Evolutionary conservation across 2,888 invertebrate genomes (phyloP).

Genomic region (Chaitophorus viminalis): DNA sequence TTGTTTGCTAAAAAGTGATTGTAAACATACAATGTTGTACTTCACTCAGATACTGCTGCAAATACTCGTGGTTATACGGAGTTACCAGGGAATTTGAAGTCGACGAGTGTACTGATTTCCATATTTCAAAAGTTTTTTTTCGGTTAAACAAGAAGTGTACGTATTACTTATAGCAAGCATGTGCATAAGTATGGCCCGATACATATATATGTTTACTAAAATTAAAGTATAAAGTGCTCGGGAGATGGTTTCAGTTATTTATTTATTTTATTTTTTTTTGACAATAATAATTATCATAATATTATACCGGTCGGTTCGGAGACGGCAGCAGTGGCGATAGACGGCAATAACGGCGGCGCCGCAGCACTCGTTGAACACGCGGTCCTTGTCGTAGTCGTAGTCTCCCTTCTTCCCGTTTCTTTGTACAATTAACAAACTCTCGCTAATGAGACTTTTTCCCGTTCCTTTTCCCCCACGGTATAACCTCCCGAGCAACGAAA

Average conservation of each 20-base stretch:
- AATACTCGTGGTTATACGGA: too few relatives aligned
- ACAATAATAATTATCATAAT: conserved; percentile 13
- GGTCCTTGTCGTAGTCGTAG: neutral
- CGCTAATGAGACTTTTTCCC: conserved; percentile 58
- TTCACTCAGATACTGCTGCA: too few relatives aligned
- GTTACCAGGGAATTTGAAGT: too few relatives aligned
- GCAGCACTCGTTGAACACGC: conserved; percentile 23
- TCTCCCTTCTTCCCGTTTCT: conserved; percentile 22
- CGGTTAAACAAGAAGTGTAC: neutral
- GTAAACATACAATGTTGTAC: too few relatives aligned
- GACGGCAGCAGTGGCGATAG: neutral
- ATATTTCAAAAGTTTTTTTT: neutral
- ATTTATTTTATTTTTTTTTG: neutral
- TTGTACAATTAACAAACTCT: conserved; percentile 60
- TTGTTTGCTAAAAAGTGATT: too few relatives aligned
- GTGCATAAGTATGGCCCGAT: neutral
- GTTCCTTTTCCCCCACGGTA: neutral
- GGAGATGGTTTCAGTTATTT: neutral
- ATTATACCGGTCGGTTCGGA: conserved; percentile 14
- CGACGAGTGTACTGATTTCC: too few relatives aligned
- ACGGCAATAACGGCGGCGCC: neutral
- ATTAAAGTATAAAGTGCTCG: neutral
- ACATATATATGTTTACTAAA: neutral
- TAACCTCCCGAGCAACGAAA: neutral
- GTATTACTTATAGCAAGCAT: conserved; percentile 16